phyloP scores from a whole-genome alignment of 30 jellyfish, hydroid and myxozoan species.

The Haliclystus octoradiatus region DNA sequence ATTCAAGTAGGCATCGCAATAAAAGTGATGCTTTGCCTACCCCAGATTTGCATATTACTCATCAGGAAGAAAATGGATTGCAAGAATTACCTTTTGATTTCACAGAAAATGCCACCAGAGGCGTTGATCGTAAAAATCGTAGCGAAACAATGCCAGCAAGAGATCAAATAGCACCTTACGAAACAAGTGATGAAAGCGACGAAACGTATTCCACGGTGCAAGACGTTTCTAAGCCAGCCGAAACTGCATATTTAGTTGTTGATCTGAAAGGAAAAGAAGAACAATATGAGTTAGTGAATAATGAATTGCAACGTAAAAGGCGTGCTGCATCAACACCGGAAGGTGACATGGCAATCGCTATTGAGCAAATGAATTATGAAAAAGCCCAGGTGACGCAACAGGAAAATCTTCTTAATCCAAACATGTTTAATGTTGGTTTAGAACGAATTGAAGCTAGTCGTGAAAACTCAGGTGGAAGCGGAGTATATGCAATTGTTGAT shows the following conservation, averaged over 20 bases:
- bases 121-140: not conserved
- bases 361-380: not conserved
- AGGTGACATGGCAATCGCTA: not conserved
- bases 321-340: not conserved
- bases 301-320: conserved; percentile 10
- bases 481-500: conserved; percentile 39
- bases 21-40: not conserved
- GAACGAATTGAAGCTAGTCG: conserved; percentile 26
- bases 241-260: conserved; percentile 49
- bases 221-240: conserved; percentile 24
- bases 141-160: conserved; percentile 1
- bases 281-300: conserved; percentile 33
- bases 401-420: conserved; percentile 4
- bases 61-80: too few relatives aligned
- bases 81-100: too few relatives aligned
- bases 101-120: not conserved
- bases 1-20: not conserved
- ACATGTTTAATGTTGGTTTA: not conserved
- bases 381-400: too few relatives aligned
- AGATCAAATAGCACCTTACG: not conserved
- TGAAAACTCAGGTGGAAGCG: conserved; percentile 59
- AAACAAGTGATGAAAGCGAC: conserved; percentile 23
- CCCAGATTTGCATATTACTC: too few relatives aligned
- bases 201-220: conserved; percentile 26
- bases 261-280: conserved; percentile 22